Evolutionary conservation across 2,888 invertebrate genomes (phyloP).

Genomic region (Ditylenchus weischeri): DNA sequence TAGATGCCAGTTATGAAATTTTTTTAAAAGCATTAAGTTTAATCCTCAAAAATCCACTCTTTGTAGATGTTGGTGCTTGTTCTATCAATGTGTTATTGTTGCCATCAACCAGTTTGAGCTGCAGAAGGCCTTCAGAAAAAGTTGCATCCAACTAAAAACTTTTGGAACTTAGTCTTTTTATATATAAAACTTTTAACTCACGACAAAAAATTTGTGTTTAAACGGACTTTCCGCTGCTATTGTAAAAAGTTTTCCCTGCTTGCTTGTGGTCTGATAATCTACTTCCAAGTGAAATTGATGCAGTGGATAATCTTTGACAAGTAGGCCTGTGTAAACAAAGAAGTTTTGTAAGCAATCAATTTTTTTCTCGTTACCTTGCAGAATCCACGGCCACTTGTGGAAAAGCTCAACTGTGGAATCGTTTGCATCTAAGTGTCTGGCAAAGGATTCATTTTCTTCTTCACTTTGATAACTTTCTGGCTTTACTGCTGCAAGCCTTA

Average conservation of each 20-base stretch:
- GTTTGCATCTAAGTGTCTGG: too few relatives aligned
- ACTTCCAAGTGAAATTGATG: neutral
- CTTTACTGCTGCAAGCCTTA: too few relatives aligned
- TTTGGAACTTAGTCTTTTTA: neutral
- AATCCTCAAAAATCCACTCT: too few relatives aligned
- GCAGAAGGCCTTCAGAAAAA: too few relatives aligned
- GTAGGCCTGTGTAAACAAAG: neutral
- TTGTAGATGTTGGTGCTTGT: too few relatives aligned
- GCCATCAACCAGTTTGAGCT: too few relatives aligned
- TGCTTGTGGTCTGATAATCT: neutral
- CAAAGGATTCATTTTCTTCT: too few relatives aligned
- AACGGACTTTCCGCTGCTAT: neutral
- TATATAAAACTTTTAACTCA: neutral
- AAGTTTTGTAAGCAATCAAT: neutral
- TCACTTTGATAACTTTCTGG: too few relatives aligned
- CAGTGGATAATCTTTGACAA: conserved; percentile 3
- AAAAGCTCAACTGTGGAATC: neutral
- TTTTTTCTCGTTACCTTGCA: neutral
- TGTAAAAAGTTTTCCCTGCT: neutral
- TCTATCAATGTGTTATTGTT: too few relatives aligned
- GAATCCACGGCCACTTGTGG: conserved; percentile 3
- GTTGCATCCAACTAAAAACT: neutral
- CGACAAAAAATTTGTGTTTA: neutral
- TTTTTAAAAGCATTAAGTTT: too few relatives aligned
- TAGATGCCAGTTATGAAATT: too few relatives aligned